Base-by-base conservation (phyloP, 2,113 vertebrate species). In the Paedocypris sp. region DNA sequence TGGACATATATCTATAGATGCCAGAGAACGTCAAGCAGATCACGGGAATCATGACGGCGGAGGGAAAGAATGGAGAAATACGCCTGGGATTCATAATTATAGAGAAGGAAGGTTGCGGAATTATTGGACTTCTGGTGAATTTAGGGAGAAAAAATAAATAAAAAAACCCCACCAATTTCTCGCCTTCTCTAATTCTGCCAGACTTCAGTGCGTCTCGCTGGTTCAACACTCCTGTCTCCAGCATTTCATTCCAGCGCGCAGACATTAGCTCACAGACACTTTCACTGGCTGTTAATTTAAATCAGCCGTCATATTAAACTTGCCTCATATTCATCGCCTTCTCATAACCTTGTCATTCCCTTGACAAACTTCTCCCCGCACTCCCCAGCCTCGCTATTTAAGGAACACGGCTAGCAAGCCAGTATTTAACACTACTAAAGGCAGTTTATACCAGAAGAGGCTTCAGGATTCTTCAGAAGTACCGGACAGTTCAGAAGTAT, bases 311-410 rank as follows among this genome's bases (percentile, higher is more conserved):
- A 45, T 50, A 61, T 65, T 65, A 59, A 20, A 39, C 57, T 19
- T 23, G 57, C 33, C 67, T 70, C 42, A 39, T 65, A 69, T 64
- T 64, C 62, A 58, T 69, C 62, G 65, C 67, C 67, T 64, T 64
- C 56, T 60, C 67, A 60, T 70, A 65, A 70, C 67, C 67, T 70
- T 65, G 56, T 61, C 57, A 61, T 61, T 46, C 53, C 57, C 13
- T 6, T 60, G 56, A 60, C 56, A 64, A 60, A 69, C 66, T 43
- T 59, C 45, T 57, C 38, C 52, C 51, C 38, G 28, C 42, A 45
- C 25, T 8, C 48, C 39, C n/a, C 38, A 51, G n/a, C 26, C 10
- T 41, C 45, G 42, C 26, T 22, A 57, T 57, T 57, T 57, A 9
- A 58, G 26, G 42, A 43, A 43, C 12, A 43, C 0, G 26, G 26